A percentile compares a stretch with the other conserved stretches of the same genome.
Conservation (phyloP, 2,888 invertebrate genomes). For the Lycocerus yunnanus region DNA sequence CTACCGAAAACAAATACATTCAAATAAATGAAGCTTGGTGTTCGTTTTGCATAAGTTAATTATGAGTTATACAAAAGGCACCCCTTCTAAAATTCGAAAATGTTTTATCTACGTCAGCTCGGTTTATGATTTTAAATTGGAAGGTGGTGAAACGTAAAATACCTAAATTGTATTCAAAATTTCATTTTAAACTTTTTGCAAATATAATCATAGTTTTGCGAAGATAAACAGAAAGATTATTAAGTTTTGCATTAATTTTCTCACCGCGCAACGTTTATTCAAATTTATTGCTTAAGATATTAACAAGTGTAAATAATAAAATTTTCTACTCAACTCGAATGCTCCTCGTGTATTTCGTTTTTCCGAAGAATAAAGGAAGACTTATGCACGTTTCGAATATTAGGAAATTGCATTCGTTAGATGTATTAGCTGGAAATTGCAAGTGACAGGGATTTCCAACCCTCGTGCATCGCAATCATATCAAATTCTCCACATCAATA, state of each 20-base stretch:
- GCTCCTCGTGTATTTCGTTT: not conserved
- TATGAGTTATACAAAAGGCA: conserved; percentile 48
- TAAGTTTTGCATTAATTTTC: conserved; percentile 41
- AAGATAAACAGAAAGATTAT: conserved; percentile 45
- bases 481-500: not conserved
- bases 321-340: not conserved
- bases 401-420: conserved; percentile 16
- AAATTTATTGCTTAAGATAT: conserved; percentile 38
- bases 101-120: conserved; percentile 13
- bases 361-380: not conserved
- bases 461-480: not conserved
- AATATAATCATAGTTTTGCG: conserved; percentile 33
- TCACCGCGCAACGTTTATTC: conserved; percentile 37
- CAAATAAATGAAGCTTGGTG: conserved; percentile 24
- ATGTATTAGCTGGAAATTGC: conserved; percentile 36
- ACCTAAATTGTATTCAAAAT: not conserved
- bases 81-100: not conserved
- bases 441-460: conserved; percentile 27
- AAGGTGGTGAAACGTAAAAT: not conserved
- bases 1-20: conserved; percentile 23
- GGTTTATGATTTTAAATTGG: not conserved
- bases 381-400: not conserved
- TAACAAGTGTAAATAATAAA: conserved; percentile 18
- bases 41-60: conserved; percentile 49
- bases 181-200: conserved; percentile 8